These are phyloP conservation scores for Glyptemys insculpta DNA, from an alignment of 2,797 vertebrate genomes.

Conservation along the genomic window DNA sequence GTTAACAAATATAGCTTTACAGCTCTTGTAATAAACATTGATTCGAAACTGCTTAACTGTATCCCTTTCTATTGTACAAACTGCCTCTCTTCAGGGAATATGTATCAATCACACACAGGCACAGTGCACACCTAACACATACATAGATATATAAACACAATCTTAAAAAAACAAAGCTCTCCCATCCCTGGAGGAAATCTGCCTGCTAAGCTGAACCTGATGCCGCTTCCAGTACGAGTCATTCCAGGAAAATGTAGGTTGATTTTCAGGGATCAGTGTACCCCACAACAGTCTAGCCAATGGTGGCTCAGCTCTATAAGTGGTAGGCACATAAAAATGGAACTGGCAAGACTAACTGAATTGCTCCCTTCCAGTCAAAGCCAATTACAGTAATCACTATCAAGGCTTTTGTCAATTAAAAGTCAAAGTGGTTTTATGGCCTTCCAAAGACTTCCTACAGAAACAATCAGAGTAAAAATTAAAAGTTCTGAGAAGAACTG, in stretches of 20 bases:
- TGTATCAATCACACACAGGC: neutral
- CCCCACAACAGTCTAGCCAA: neutral
- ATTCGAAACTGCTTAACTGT: neutral
- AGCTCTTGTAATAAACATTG: neutral
- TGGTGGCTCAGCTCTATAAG: neutral
- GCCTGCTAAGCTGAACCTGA: neutral
- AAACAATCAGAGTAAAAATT: neutral
- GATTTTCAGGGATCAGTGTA: neutral
- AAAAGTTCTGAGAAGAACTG: neutral
- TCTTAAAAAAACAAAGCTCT: neutral
- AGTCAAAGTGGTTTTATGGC: neutral
- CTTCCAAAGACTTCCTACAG: neutral
- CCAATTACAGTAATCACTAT: neutral
- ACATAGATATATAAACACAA: neutral
- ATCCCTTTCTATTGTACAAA: neutral
- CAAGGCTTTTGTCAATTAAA: neutral
- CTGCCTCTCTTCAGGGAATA: neutral
- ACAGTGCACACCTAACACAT: neutral
- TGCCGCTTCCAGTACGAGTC: neutral
- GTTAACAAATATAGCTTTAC: slow-evolving; percentile 22
- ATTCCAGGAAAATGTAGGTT: neutral
- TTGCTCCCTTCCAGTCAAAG: neutral
- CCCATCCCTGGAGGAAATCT: neutral
- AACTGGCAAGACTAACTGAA: neutral
- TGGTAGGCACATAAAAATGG: neutral